Base-by-base conservation (phyloP, 2,113 vertebrate species). In the Cyanocitta stelleri region DNA sequence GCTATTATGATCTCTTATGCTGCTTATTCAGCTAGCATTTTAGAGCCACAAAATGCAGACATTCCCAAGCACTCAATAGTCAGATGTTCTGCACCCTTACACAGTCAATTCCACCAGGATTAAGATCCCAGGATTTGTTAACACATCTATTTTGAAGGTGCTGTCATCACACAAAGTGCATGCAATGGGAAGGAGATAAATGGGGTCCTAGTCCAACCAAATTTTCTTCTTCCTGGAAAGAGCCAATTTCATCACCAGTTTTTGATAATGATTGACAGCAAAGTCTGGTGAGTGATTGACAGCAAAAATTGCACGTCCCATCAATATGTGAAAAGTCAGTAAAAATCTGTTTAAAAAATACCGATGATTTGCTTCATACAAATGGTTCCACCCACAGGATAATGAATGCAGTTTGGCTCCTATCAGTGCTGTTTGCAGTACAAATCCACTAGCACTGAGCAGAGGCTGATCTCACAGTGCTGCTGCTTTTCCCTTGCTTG, bases 381-480 rank as follows among this genome's bases (percentile, higher is more conserved):
- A 72, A 39, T 75, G 33, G 15, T 80, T 88, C 48, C 18, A 48
- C 33, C 26, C 2, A 0, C 30, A 55, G 19, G 3, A 78, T 10
- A 58, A n/a, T 63, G 24, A 94, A 41, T 13, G 7, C 39, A 79
- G 15, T 21, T 67, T 79, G 48, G 17, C 10, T 85, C 13, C 30
- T 23, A 23, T n/a, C 20, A n/a, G 5, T 17, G 54, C 29, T 72
- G 2, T 63, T 56, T 46, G 11, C 61, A 49, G 21, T 1, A 2
- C 2, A 66, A 43, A 41, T 37, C 8, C n/a, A 10, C 24, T 33
- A 71, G 32, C 56, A 49, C 4, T n/a, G 43, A 75, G 52, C 17
- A 51, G 49, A 75, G 27, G 19, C 51, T 5, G 11, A 21, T 52
- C 24, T 78, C 32, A 29, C 6, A 43, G 11, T 0, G 0, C 37